A percentile compares a stretch with the other conserved stretches of the same genome.
Evolutionary conservation across 2,113 vertebrate genomes (phyloP).

Genomic region (Tachysurus fulvidraco): DNA sequence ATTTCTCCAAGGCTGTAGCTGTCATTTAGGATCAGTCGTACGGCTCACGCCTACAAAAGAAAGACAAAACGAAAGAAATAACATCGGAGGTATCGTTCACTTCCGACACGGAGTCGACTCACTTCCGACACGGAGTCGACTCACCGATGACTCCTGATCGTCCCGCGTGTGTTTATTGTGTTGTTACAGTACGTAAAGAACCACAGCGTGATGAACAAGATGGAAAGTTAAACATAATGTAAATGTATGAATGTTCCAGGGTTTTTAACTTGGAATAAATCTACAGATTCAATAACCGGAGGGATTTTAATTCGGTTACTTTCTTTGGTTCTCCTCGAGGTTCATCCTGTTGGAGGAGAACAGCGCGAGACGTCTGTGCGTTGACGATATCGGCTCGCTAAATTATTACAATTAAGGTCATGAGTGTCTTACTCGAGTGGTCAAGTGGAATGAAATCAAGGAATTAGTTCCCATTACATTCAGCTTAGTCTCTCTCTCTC

Average conservation of each 20-base stretch:
- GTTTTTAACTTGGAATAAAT: neutral
- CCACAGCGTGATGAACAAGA: neutral
- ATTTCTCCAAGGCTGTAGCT: neutral
- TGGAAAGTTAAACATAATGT: neutral
- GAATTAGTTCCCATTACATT: constrained; percentile 40
- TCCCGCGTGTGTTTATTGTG: neutral
- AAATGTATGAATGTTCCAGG: neutral
- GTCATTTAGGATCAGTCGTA: neutral
- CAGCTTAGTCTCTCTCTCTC: constrained; percentile 26
- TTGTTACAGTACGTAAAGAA: neutral
- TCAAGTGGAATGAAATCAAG: constrained; percentile 69
- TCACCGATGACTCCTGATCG: neutral
- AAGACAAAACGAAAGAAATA: neutral
- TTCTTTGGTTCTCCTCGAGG: neutral
- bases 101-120: neutral
- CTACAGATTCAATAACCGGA: neutral
- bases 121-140: neutral
- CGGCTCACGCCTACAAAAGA: neutral
- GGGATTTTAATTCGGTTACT: neutral
- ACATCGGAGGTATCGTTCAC: neutral
- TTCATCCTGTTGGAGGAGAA: constrained; percentile 6
- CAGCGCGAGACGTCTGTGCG: constrained; percentile 33
- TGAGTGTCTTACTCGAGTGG: constrained; percentile 56
- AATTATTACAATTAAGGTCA: constrained; percentile 75
- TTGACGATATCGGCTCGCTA: constrained; percentile 50